Base-by-base conservation (phyloP, 2,888 invertebrate species). In the Ophion slaviceki region DNA sequence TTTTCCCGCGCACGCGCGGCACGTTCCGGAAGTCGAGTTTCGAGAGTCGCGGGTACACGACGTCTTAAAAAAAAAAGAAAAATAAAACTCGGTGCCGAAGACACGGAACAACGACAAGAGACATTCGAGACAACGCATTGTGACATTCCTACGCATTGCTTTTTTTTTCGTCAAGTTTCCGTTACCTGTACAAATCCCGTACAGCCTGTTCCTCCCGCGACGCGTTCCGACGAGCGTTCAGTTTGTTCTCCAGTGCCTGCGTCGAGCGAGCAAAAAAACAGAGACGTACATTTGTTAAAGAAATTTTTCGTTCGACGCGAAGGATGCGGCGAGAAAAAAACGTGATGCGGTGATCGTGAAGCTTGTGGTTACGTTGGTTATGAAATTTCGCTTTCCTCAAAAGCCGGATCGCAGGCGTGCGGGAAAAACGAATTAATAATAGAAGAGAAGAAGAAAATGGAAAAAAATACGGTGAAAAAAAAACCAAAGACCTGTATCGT, bases 121-220 rank as follows among this genome's bases (percentile, higher is more conserved):
- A 76, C 71, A 53, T 14, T 32, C 28, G 17, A 32, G 32, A 74
- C 81, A 61, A 85, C 40, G 86, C 77, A 89, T 87, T 87, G 87
- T 86, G 59, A 14, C n/a, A 72, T 20, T 88, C 84, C 88, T 89
- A 88, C 84, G 78, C 80, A 88, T 87, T 84, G 87, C 11, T 53
- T 17, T 53, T 53, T 17, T 53, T 47, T 53, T 53, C 88, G 85
- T 87, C 64, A 86, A 87, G 85, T 88, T 87, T 89, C 88, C 89
- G 92, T 94, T 94, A 94, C 94, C 94, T 94, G 93, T 93, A 94
- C 88, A 93, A 90, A 90, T 94, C 94, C 78, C 93, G 92, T 82
- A 93, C 91, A 40, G 92, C 91, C 90, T 92, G 93, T 89, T 94
- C 94, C 90, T 94, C 94, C 89, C 94, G 90, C 47, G 93, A 91